These are phyloP conservation scores for Eleutherodactylus coqui DNA, from an alignment of 2,797 vertebrate species.

Conservation along the genomic window DNA sequence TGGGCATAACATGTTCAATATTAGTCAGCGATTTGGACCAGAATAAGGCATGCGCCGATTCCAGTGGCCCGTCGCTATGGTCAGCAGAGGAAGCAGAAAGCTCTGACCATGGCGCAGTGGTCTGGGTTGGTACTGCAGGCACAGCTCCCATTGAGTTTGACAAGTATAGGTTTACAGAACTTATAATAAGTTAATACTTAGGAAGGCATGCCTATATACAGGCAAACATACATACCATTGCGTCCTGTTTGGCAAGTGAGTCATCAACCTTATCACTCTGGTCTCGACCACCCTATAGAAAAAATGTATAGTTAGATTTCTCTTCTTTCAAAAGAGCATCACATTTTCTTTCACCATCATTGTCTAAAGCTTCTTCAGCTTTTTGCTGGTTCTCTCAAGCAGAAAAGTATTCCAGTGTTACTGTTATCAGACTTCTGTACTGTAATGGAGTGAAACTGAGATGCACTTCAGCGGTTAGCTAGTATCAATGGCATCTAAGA, in stretches of 20 bases:
- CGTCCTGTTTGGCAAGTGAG: constrained; percentile 81
- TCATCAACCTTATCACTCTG: constrained; percentile 80
- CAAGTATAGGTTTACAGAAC: too few relatives aligned
- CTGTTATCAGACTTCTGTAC: not conserved
- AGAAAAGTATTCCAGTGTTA: not conserved
- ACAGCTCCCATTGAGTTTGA: too few relatives aligned
- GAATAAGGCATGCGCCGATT: too few relatives aligned
- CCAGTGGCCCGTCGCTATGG: too few relatives aligned
- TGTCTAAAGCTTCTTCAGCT: not conserved
- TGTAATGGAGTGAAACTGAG: not conserved
- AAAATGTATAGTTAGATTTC: not conserved
- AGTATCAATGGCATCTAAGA: not conserved
- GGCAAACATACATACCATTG: constrained; percentile 79
- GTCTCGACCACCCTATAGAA: constrained; percentile 87
- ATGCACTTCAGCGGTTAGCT: not conserved
- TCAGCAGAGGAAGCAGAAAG: too few relatives aligned
- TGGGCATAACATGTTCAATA: too few relatives aligned
- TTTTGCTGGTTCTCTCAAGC: not conserved
- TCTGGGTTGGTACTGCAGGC: too few relatives aligned
- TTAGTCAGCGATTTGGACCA: too few relatives aligned
- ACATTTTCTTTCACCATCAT: not conserved
- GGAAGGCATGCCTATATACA: not conserved
- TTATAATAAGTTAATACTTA: not conserved
- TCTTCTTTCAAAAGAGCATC: not conserved
- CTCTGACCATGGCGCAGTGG: too few relatives aligned